phyloP scores from a whole-genome alignment of 2,113 vertebrate species.

The Ranitomeya variabilis region DNA sequence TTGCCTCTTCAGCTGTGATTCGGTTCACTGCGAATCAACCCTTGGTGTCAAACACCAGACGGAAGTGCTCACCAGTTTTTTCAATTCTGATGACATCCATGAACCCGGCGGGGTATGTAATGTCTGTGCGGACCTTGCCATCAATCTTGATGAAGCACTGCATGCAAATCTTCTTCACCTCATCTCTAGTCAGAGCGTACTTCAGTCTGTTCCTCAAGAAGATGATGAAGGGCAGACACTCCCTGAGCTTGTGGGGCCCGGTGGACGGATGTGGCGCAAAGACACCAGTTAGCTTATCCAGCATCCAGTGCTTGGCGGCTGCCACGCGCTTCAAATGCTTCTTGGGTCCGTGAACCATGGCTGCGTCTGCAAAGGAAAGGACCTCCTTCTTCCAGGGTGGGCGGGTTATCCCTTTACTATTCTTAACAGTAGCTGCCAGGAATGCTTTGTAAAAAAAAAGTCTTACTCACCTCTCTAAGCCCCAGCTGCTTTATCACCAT shows the following conservation, averaged over 20 bases:
- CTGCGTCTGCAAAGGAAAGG: constrained; percentile 81
- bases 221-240: constrained; percentile 97
- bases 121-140: constrained; percentile 93
- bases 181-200: constrained; percentile 94
- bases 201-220: constrained; percentile 96
- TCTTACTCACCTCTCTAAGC: too few species aligned
- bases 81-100: constrained; percentile 97
- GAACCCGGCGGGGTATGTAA: constrained; percentile 95
- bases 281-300: constrained; percentile 94
- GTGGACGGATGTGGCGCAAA: constrained; percentile 97
- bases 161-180: constrained; percentile 99
- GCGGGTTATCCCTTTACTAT: constrained; percentile 18
- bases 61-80: constrained; percentile 93
- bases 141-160: constrained; percentile 98
- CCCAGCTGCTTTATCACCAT: too few species aligned
- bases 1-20: constrained; percentile 93
- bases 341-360: constrained; percentile 97
- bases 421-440: too few species aligned
- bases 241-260: constrained; percentile 96
- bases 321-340: constrained; percentile 97
- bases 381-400: constrained; percentile 70
- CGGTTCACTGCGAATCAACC: constrained; percentile 96
- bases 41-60: constrained; percentile 94
- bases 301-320: constrained; percentile 96
- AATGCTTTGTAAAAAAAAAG: too few species aligned